Evolutionary conservation across 2,888 invertebrate genomes (phyloP), one percentile per base, ranked within the genome.

Genomic region (Caenorhabditis japonica): DNA sequence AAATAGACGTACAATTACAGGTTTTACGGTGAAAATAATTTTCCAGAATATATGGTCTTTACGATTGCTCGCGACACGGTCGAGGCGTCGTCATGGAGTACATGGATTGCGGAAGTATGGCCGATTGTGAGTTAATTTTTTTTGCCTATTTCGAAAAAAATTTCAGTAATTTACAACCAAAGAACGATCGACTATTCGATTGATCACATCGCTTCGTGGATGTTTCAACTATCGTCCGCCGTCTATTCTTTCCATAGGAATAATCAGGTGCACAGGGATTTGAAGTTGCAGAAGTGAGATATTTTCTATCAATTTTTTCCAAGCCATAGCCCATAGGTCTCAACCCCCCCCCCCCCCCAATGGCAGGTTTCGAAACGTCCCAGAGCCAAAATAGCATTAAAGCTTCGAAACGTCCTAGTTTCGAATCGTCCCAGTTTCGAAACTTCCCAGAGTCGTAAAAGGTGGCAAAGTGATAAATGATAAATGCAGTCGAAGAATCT

Each of bases 191-290:
- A 73, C 13, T 99, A 97, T 88, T 92, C 92, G 56, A 92, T 93
- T 58, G 94, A 94, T 56, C 96, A 97, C 90, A 96, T 96, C 4
- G 93, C 97, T 91, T 95, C 94, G 85, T 99, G 97, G 97, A 93
- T 94, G 27, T 91, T 93, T 49, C 97, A 99, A 88, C 94, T 95
- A 90, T 94, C 97, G 15, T 89, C 92, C 91, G 97, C 97, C 77
- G 95, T 97, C 51, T 93, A 94, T 49, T 97, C 97, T 89, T 91
- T 99, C 76, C 97, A 99, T 90, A 92, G 92, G 75, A 94, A 96
- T 93, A 92, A 93, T 88, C 90, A 97, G 60, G 94, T 99, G 88
- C 97, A 97, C 90, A 92, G 92, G 88, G 92, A 90, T 83, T 85
- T 91, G 33, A 90, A 90, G 81, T 81, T 85, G 2, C 83, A 83